A percentile compares a stretch with the other conserved stretches of the same genome.
phyloP scores from a whole-genome alignment of 2,888 invertebrate species.

The Chrysopilus asiliformis region DNA sequence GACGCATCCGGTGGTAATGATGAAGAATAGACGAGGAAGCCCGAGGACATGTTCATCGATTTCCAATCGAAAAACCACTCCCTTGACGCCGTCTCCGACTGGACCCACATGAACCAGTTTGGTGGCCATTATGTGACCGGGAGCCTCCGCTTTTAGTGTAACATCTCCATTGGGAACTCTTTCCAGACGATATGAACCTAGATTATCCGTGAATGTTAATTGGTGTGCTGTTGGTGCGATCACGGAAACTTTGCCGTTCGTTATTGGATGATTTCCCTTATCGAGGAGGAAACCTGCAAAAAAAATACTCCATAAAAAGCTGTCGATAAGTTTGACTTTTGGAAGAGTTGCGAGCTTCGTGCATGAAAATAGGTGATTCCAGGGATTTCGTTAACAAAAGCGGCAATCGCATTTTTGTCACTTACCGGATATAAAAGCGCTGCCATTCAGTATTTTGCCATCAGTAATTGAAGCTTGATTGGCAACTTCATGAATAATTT shows the following conservation, averaged over 20 bases:
- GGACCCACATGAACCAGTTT: slow-evolving; percentile 29
- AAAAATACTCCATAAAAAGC: no score
- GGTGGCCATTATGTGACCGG: slow-evolving; percentile 43
- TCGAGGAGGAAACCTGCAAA: slow-evolving; percentile 44
- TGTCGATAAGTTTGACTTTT: no score
- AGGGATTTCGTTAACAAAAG: neutral
- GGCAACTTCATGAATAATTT: neutral
- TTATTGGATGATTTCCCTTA: slow-evolving; percentile 43
- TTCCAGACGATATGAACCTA: slow-evolving; percentile 24
- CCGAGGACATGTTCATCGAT: slow-evolving; percentile 56
- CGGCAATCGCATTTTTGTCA: neutral
- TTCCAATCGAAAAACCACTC: slow-evolving; percentile 53
- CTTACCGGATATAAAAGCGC: slow-evolving; percentile 14
- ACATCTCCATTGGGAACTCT: slow-evolving; percentile 33
- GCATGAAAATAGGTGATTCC: no score
- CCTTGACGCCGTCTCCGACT: slow-evolving; percentile 38
- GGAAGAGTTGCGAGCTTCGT: no score
- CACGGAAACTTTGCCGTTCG: slow-evolving; percentile 38
- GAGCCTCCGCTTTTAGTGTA: slow-evolving; percentile 41
- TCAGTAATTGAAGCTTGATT: neutral
- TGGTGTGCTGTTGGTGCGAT: slow-evolving; percentile 35
- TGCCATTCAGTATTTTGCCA: no score
- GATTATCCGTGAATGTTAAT: slow-evolving; percentile 25
- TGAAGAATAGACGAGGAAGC: slow-evolving; percentile 61
- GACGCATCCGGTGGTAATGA: slow-evolving; percentile 51